Conservation (phyloP, 2,888 invertebrate species). For the Brachypalpus laphriformis region DNA sequence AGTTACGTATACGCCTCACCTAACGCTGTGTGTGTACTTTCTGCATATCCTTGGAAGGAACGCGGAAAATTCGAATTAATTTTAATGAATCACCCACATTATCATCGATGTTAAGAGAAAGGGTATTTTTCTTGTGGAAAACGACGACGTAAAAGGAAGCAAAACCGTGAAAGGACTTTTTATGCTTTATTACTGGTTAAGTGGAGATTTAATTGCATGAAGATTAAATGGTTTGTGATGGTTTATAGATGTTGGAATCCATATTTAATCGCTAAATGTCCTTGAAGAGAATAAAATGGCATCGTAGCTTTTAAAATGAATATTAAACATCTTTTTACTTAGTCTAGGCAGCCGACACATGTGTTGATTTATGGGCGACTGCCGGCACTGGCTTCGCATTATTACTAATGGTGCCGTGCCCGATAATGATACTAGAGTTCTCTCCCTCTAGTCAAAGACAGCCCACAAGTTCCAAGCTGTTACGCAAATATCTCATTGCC, state of each 20-base stretch:
- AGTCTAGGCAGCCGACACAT: no score
- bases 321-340: no score
- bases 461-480: no score
- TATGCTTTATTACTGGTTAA: background rate
- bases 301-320: no score
- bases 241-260: background rate
- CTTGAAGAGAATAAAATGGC: background rate
- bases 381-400: no score
- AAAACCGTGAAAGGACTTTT: background rate
- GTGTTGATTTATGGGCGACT: no score
- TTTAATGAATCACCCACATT: slow-evolving; percentile 16
- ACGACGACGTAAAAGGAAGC: background rate
- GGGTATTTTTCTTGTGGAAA: background rate
- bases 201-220: background rate
- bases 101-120: background rate
- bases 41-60: slow-evolving; percentile 1
- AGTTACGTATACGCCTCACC: background rate
- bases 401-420: no score
- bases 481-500: no score
- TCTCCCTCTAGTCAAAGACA: no score
- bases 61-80: slow-evolving; percentile 16
- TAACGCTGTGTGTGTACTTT: background rate
- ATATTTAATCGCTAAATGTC: no score
- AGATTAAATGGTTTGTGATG: background rate
- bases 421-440: no score